Evolutionary conservation across 1,140 invertebrate species (phyloP).

Genomic region (Zophobas atratus): DNA sequence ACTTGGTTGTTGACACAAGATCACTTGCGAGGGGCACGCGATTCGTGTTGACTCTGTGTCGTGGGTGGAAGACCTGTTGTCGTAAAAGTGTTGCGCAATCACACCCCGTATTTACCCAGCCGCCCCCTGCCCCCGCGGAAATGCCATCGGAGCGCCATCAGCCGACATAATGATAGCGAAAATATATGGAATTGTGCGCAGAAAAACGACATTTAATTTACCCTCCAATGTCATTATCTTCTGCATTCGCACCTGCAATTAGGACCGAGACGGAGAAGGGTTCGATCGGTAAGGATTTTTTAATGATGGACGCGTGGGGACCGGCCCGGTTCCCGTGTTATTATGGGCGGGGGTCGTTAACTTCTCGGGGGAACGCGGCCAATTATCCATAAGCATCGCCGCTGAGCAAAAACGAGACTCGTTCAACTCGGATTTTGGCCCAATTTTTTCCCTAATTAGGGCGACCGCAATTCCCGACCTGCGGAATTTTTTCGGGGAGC

Average conservation of each 20-base stretch:
- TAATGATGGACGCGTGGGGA: constrained; percentile 46
- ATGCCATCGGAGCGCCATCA: constrained; percentile 31
- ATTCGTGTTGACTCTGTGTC: constrained; percentile 34
- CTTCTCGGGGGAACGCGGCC: not conserved
- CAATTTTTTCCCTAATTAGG: constrained; percentile 5
- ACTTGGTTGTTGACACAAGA: constrained; percentile 20
- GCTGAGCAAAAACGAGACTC: not conserved
- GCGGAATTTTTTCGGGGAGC: not conserved
- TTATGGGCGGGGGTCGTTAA: constrained; percentile 11
- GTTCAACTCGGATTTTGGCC: no score
- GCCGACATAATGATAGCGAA: constrained; percentile 12
- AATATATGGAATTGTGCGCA: constrained; percentile 20
- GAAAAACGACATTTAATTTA: constrained; percentile 42
- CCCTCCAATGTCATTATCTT: constrained; percentile 30
- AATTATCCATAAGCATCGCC: no score
- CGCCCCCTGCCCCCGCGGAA: constrained; percentile 25
- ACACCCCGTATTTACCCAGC: constrained; percentile 40
- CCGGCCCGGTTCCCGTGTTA: constrained; percentile 7
- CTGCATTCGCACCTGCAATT: constrained; percentile 46
- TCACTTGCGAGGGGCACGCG: constrained; percentile 26
- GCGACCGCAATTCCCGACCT: constrained; percentile 21
- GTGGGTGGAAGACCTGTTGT: constrained; percentile 45
- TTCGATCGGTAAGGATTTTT: constrained; percentile 44
- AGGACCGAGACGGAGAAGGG: constrained; percentile 6
- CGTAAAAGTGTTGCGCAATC: constrained; percentile 36